Conservation (phyloP, 1,140 invertebrate genomes). For the Pseudomyrmex dendroicus region DNA sequence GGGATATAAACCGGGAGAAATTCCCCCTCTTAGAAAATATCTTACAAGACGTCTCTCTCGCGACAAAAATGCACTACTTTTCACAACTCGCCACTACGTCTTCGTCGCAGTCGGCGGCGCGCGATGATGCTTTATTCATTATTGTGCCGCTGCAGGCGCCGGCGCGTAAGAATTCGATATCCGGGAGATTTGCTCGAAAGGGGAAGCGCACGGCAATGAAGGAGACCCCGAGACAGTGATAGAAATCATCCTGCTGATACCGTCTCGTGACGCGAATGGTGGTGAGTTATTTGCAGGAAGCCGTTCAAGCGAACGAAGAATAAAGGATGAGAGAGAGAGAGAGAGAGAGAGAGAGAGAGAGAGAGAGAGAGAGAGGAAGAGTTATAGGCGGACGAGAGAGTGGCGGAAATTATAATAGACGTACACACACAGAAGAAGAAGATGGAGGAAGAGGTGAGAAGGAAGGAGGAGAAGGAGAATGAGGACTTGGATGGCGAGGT, state of each 20-base stretch:
- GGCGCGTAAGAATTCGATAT: slow-evolving; percentile 59
- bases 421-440: slow-evolving; percentile 13
- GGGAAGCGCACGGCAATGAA: background rate
- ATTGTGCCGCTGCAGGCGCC: slow-evolving; percentile 35
- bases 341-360: background rate
- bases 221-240: slow-evolving; percentile 43
- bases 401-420: slow-evolving; percentile 59
- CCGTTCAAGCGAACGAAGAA: slow-evolving; percentile 49
- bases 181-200: slow-evolving; percentile 28
- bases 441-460: background rate
- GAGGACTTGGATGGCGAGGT: background rate
- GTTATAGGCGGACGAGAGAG: slow-evolving; percentile 32
- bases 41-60: slow-evolving; percentile 38
- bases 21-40: slow-evolving; percentile 41
- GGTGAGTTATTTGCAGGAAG: slow-evolving; percentile 58
- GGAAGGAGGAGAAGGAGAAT: background rate
- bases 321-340: slow-evolving; percentile 30
- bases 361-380: background rate
- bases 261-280: slow-evolving; percentile 46
- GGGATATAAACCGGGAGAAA: slow-evolving; percentile 13
- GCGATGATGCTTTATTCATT: slow-evolving; percentile 58
- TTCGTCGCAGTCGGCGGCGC: background rate
- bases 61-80: slow-evolving; percentile 35
- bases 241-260: slow-evolving; percentile 55
- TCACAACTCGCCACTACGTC: slow-evolving; percentile 1